A percentile compares a stretch with the other conserved stretches of the same genome.
phyloP scores from a whole-genome alignment of 2,888 invertebrate species.

The Cheilosia vernalis region DNA sequence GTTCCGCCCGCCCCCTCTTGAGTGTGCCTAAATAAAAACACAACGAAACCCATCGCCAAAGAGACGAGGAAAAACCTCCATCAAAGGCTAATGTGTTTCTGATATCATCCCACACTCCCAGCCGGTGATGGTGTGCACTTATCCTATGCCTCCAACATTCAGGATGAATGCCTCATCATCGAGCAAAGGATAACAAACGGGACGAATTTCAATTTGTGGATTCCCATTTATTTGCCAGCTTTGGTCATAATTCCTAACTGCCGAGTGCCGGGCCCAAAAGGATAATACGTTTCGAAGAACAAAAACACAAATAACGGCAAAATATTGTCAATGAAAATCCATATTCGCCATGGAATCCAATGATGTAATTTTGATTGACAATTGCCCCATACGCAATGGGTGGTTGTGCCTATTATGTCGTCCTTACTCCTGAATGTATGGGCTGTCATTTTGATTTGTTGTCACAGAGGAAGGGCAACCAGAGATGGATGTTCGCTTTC shows the following conservation, averaged over 20 bases:
- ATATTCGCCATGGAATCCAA: constrained; percentile 71
- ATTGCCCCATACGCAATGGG: constrained; percentile 47
- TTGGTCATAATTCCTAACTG: constrained; percentile 57
- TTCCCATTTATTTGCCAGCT: constrained; percentile 71
- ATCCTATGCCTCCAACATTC: constrained; percentile 29
- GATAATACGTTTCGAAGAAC: constrained; percentile 46
- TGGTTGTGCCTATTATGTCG: background rate
- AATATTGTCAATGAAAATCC: constrained; percentile 72
- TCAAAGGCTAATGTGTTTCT: constrained; percentile 67
- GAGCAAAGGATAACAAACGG: constrained; percentile 52
- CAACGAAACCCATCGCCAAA: constrained; percentile 29
- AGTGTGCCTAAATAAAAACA: constrained; percentile 50
- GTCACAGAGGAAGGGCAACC: background rate
- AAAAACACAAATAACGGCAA: constrained; percentile 60
- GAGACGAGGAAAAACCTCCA: background rate
- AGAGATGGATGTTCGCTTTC: constrained; percentile 31
- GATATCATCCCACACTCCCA: constrained; percentile 55
- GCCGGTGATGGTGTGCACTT: constrained; percentile 1
- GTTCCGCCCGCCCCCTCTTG: constrained; percentile 9
- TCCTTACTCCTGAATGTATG: background rate
- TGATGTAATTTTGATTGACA: constrained; percentile 73
- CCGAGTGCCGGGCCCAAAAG: constrained; percentile 28
- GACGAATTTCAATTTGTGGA: constrained; percentile 70
- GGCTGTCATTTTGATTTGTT: constrained; percentile 46
- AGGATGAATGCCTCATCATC: constrained; percentile 58